These are phyloP conservation scores for Ganaspis brasiliensis DNA, from an alignment of 2,888 invertebrate species.

Conservation along the genomic window DNA sequence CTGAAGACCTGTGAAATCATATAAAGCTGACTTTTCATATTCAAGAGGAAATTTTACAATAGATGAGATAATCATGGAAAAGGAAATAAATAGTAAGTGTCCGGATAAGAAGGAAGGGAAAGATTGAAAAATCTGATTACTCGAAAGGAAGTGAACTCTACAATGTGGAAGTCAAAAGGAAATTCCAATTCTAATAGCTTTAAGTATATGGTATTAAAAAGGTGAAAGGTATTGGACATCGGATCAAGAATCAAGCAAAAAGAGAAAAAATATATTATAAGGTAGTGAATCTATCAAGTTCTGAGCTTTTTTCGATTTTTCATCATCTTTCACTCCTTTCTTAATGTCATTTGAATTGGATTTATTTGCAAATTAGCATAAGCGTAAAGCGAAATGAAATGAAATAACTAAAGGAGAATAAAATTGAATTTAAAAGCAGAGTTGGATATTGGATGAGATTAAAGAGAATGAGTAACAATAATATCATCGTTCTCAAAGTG, in stretches of 20 bases:
- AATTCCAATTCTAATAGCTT: constrained; percentile 39
- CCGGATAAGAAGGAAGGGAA: background rate
- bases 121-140: constrained; percentile 39
- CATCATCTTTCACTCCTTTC: background rate
- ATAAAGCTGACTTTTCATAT: constrained; percentile 18
- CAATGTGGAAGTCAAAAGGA: constrained; percentile 12
- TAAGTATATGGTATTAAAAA: constrained; percentile 21
- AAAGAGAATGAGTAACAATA: background rate
- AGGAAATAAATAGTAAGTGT: constrained; percentile 21
- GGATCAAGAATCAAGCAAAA: background rate
- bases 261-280: background rate
- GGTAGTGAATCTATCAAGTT: background rate
- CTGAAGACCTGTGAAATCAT: constrained; percentile 68
- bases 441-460: background rate
- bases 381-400: too few species aligned
- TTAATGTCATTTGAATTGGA: background rate
- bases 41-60: background rate
- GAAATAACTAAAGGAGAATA: background rate
- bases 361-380: background rate
- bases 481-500: background rate
- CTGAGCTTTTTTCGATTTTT: background rate
- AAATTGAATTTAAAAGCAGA: background rate
- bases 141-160: constrained; percentile 6
- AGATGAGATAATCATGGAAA: background rate
- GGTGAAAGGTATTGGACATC: constrained; percentile 25